Evolutionary conservation across 1,140 invertebrate species (phyloP), one percentile per base, ranked within the genome.

Genomic region (Tribolium castaneum): DNA sequence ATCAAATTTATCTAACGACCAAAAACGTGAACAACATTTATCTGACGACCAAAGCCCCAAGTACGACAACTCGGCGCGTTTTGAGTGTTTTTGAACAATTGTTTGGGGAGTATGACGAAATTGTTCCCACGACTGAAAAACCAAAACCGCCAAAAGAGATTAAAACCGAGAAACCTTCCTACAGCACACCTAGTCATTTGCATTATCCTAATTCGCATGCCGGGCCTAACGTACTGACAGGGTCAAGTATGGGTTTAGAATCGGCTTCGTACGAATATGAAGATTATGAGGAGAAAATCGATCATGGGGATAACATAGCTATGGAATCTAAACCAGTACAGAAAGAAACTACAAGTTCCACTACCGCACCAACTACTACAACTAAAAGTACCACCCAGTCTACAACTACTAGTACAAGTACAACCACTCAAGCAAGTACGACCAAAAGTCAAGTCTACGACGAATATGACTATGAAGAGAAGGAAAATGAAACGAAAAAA

Each of bases 11-110:
- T 81, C 52, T 80, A 9, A 82, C 82, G 10, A 82, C 82, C 3
- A 30, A 79, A 13, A 77, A 54, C 51, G 56, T 75, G 14, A 77
- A 80, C 9, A 78, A 77, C 22, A 66, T 77, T 54, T 77, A 78
- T 54, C 25, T 81, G 49, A 79, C 81, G 6, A 80, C 80, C n/a
- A 77, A 62, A 78, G 62, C 77, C 0, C 49, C 70, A 75, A 75
- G 54, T 6, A 85, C 82, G 9, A 84, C 85, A 50, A 87, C 86
- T 0, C 82, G 84, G 77, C 80, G 80, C 77, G 10, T 80, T 6
- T 79, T 85, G 70, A 85, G 82, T 72, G 72, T 86, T 54, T 86
- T 86, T 75, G 86, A 86, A 70, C 85, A 86, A 70, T 71, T 86
- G 13, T 86, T 86, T 77, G 85, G 84, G 4, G 82, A 84, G 14